These are phyloP conservation scores for Anaspis maculata DNA, from an alignment of 2,888 invertebrate species.

Conservation along the genomic window DNA sequence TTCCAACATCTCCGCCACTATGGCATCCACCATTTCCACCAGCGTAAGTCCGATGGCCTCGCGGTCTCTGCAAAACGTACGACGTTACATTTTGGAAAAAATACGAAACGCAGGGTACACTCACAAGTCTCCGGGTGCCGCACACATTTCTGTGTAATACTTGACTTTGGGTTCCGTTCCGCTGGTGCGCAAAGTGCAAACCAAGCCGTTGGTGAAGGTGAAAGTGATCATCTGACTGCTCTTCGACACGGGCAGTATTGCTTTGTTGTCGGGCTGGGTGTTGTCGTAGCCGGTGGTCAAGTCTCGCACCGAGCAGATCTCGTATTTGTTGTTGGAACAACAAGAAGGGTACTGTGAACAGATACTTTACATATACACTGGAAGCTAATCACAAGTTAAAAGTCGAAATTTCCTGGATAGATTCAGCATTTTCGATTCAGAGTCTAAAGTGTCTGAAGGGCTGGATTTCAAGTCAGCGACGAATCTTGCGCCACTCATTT, in stretches of 20 bases:
- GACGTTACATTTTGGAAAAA: too few relatives aligned
- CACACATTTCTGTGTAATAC: slow-evolving; percentile 90
- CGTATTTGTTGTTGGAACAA: slow-evolving; percentile 54
- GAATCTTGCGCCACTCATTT: too few relatives aligned
- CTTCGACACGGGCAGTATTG: slow-evolving; percentile 58
- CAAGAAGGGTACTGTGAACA: slow-evolving; percentile 61
- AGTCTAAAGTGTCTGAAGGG: too few relatives aligned
- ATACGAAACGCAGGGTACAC: slow-evolving; percentile 22
- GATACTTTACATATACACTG: too few relatives aligned
- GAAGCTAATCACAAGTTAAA: slow-evolving; percentile 31
- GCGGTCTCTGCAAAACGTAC: slow-evolving; percentile 56
- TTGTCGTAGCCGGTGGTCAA: slow-evolving; percentile 82
- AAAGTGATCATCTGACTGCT: slow-evolving; percentile 92
- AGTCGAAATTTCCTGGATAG: too few relatives aligned
- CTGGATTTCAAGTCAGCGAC: too few relatives aligned
- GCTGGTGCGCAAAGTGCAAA: slow-evolving; percentile 85
- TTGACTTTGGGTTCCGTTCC: slow-evolving; percentile 99
- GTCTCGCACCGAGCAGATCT: slow-evolving; percentile 70
- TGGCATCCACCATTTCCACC: slow-evolving; percentile 65
- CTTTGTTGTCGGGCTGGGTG: slow-evolving; percentile 57
- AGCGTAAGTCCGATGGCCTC: slow-evolving; percentile 52
- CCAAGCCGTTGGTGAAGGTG: slow-evolving; percentile 76
- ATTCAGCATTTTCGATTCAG: too few relatives aligned
- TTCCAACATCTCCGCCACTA: slow-evolving; percentile 73
- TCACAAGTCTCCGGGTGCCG: slow-evolving; percentile 50